Conservation (phyloP, 2,797 vertebrate species). For the Holocentrus rufus region DNA sequence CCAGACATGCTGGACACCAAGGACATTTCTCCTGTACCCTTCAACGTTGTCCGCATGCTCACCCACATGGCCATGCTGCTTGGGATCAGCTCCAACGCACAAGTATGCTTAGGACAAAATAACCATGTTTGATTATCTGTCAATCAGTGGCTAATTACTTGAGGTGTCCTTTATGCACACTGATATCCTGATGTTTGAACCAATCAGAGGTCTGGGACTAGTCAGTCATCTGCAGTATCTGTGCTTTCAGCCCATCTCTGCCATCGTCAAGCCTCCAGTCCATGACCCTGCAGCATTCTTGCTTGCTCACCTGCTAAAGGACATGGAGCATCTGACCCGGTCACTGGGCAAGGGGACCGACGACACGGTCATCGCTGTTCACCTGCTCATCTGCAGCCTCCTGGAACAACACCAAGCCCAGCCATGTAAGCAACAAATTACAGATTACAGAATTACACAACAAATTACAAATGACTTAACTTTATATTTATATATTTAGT, state of each 20-base stretch:
- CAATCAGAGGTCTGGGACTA: not conserved
- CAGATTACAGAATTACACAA: not conserved
- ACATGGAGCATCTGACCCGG: conserved; percentile 84
- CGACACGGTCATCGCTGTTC: conserved; percentile 81
- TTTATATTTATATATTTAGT: too few relatives aligned
- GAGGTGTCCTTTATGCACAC: not conserved
- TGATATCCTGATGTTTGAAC: not conserved
- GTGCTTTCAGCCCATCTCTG: conserved; percentile 51
- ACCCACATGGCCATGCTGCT: conserved; percentile 90
- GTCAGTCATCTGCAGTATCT: conserved; percentile 15
- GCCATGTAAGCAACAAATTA: conserved; percentile 78
- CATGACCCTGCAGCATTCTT: conserved; percentile 79
- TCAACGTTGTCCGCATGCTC: conserved; percentile 85
- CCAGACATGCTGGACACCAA: conserved; percentile 83
- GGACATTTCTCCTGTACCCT: conserved; percentile 80
- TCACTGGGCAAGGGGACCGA: conserved; percentile 88
- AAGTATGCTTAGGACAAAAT: conserved; percentile 73
- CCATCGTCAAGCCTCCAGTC: conserved; percentile 86
- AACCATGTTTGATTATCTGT: not conserved
- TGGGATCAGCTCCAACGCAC: conserved; percentile 75
- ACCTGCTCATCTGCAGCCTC: conserved; percentile 84
- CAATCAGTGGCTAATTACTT: not conserved
- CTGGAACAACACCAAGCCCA: conserved; percentile 54
- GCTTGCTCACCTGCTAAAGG: conserved; percentile 82
- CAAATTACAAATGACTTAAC: too few relatives aligned